Base-by-base conservation (phyloP, 2,888 invertebrate genomes). In the Mycalesis mineus region DNA sequence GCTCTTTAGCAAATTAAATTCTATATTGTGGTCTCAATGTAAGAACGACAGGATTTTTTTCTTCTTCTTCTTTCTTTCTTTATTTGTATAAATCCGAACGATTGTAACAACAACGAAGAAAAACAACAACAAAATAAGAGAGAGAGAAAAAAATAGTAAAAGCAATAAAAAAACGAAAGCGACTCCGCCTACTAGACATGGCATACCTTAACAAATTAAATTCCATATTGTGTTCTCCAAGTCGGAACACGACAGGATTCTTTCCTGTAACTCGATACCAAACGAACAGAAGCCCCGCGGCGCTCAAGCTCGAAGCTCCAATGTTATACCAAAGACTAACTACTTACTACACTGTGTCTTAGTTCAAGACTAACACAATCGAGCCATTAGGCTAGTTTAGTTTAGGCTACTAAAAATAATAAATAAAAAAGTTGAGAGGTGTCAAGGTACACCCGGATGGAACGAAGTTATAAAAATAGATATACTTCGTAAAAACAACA, bases 221-320 rank as follows among this genome's bases (percentile, higher is more conserved):
- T 53, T 53, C 52, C 53, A 15, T 53, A 36, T 48, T n/a, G 31
- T 14, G 44, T 39, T n/a, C 15, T 33, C 7, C 17, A 4, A 33
- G 8, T 17, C 49, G 17, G 22, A 55, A 60, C 53, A 14, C 56
- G 51, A 37, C 42, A 57, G 59, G 59, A 44, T 57, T 62, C 60
- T 36, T 60, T 62, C 57, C 60, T 48, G 60, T 60, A 60, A 62
- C 47, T 22, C 44, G 40, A 54, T 49, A 49, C 39, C 42, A 53
- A 45, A 29, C 15, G 50, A 33, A 22, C 40, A 45, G 59, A 60
- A 60, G 54, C 62, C 62, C 47, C 13, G 37, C 53, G 36, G 37
- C 40, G 36, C 51, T 17, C 45, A 57, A 61, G 58, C 63, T 58
- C 40, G 9, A 61, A 61, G 61, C 58, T 54, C 37, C 55, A 58